phyloP scores from a whole-genome alignment of 2,113 vertebrate genomes.

The Todiramphus chloris region DNA sequence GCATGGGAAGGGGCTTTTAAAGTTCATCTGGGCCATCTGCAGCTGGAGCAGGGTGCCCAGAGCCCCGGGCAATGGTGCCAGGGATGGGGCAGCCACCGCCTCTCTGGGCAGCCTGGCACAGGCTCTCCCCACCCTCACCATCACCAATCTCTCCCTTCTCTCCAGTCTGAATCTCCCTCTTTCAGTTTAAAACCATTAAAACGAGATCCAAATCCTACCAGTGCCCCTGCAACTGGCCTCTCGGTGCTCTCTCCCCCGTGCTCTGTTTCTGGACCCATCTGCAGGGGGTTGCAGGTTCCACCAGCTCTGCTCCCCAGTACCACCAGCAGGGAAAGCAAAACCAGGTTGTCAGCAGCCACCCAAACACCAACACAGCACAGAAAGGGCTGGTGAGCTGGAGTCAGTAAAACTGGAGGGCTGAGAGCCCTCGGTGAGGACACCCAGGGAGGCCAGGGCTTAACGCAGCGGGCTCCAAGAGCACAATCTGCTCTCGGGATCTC shows the following conservation, averaged over 20 bases:
- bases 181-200: background rate
- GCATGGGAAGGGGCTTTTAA: background rate
- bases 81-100: background rate
- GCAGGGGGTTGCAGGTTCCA: background rate
- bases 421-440: background rate
- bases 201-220: background rate
- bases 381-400: background rate
- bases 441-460: background rate
- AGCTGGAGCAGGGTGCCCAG: background rate
- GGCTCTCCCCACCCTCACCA: background rate
- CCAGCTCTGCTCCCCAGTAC: background rate
- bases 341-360: background rate
- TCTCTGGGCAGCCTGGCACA: background rate
- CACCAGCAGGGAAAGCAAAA: background rate
- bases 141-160: background rate
- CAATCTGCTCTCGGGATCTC: fast-evolving
- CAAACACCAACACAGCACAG: background rate
- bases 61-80: background rate
- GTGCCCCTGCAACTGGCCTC: background rate
- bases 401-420: background rate
- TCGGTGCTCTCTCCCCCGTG: fast-evolving
- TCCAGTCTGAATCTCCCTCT: background rate
- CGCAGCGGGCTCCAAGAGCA: fast-evolving
- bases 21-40: background rate
- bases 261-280: background rate